Percentiles rank a stretch among this genome's conserved stretches.
Conservation (phyloP, 2,888 invertebrate genomes). For the Anagyrus pseudococci region DNA sequence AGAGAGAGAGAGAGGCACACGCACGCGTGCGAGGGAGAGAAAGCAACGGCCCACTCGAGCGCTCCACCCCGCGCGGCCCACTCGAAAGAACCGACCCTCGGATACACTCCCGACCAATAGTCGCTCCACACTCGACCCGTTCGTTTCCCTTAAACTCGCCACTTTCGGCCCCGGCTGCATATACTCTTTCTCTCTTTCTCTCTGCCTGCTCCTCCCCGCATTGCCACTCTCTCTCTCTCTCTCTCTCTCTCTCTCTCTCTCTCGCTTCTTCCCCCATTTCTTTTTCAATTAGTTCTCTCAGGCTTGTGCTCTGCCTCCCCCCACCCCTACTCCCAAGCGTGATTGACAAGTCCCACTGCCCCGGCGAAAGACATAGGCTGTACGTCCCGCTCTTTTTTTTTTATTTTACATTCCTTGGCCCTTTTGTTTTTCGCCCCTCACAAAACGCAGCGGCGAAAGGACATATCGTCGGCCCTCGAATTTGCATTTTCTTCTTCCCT, state of each 20-base stretch:
- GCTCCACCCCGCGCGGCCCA: conserved; percentile 48
- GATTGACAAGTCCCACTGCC: conserved; percentile 20
- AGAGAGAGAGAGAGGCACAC: too few relatives aligned
- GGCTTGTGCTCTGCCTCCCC: too few relatives aligned
- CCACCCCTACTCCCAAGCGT: neutral
- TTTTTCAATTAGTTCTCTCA: neutral
- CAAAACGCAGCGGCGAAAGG: too few relatives aligned
- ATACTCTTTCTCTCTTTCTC: neutral
- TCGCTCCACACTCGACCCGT: conserved; percentile 6
- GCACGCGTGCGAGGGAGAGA: conserved; percentile 42
- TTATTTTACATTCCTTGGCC: neutral
- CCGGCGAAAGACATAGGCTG: conserved; percentile 8
- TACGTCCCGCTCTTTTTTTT: conserved; percentile 8
- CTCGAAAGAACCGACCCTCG: conserved; percentile 48
- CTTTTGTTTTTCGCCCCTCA: neutral
- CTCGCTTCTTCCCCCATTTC: neutral
- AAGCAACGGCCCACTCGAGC: conserved; percentile 43
- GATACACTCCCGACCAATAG: conserved; percentile 44
- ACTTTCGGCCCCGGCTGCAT: neutral
- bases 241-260: conserved; percentile 16
- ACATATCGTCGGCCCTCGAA: neutral
- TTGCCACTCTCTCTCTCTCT: too few relatives aligned
- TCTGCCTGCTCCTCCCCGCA: neutral
- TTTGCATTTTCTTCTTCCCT: conserved; percentile 12
- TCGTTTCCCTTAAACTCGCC: neutral